Conservation (phyloP, 2,113 vertebrate genomes). For the Atrichornis clamosus region DNA sequence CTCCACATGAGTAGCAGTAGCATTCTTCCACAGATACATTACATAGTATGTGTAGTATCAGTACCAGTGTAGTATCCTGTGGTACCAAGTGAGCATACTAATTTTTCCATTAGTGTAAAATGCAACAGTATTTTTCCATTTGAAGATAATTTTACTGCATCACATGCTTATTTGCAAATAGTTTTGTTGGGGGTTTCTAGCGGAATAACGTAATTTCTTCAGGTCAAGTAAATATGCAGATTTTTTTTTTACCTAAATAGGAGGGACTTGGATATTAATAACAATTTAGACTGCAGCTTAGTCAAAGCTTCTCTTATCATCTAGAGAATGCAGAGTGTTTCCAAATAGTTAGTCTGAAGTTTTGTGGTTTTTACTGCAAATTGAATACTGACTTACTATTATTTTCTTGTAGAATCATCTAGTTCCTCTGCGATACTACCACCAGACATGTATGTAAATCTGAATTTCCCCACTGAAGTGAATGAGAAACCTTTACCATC, state of each 20-base stretch:
- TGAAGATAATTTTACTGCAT: background rate
- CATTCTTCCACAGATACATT: background rate
- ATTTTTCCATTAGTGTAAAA: background rate
- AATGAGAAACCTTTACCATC: background rate
- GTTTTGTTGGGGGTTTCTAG: background rate
- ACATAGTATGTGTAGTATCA: background rate
- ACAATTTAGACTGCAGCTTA: background rate
- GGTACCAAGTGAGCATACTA: background rate
- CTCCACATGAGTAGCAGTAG: background rate
- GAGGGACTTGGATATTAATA: background rate
- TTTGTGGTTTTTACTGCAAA: background rate
- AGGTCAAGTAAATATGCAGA: background rate
- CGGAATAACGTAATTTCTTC: background rate
- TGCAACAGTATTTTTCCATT: background rate
- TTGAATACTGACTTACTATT: background rate
- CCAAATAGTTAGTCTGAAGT: background rate
- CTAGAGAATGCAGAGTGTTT: background rate
- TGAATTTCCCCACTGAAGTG: slow-evolving; percentile 26
- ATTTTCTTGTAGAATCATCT: slow-evolving; percentile 31
- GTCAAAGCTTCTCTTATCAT: background rate
- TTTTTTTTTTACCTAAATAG: background rate
- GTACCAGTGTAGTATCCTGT: background rate
- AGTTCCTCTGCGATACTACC: background rate
- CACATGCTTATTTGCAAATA: background rate
- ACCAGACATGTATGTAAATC: slow-evolving; percentile 57